Evolutionary conservation across 1,140 invertebrate species (phyloP).

Genomic region (Saccostrea echinata): DNA sequence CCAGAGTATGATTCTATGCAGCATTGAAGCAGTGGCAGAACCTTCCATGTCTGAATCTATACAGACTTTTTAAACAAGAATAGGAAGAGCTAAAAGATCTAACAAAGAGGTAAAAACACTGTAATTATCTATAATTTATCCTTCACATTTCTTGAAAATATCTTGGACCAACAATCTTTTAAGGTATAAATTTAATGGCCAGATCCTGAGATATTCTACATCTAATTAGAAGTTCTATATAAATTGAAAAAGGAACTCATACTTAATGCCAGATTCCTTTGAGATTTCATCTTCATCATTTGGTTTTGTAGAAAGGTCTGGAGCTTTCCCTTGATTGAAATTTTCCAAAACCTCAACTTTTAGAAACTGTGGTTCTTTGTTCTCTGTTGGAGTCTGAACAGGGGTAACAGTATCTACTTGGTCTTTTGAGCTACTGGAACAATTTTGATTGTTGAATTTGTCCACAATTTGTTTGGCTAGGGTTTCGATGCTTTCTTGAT

Average conservation of each 20-base stretch:
- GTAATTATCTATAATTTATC: too few species aligned
- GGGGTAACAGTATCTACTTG: background rate
- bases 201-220: too few species aligned
- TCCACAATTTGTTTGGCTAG: conserved; percentile 2
- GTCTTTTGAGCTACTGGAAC: background rate
- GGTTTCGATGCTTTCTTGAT: background rate
- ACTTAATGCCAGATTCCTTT: background rate
- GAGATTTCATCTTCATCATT: background rate
- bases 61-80: too few species aligned
- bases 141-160: too few species aligned
- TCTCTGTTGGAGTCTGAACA: background rate
- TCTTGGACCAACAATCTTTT: too few species aligned
- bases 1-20: too few species aligned
- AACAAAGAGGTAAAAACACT: too few species aligned
- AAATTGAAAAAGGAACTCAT: background rate
- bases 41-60: too few species aligned
- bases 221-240: too few species aligned
- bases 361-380: background rate
- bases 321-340: background rate
- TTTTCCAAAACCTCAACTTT: background rate
- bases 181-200: too few species aligned
- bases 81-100: too few species aligned
- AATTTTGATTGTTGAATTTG: background rate
- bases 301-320: background rate
- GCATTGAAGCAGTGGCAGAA: too few species aligned